Base-by-base conservation (phyloP, 2,113 vertebrate genomes). In the Pholis gunnellus region DNA sequence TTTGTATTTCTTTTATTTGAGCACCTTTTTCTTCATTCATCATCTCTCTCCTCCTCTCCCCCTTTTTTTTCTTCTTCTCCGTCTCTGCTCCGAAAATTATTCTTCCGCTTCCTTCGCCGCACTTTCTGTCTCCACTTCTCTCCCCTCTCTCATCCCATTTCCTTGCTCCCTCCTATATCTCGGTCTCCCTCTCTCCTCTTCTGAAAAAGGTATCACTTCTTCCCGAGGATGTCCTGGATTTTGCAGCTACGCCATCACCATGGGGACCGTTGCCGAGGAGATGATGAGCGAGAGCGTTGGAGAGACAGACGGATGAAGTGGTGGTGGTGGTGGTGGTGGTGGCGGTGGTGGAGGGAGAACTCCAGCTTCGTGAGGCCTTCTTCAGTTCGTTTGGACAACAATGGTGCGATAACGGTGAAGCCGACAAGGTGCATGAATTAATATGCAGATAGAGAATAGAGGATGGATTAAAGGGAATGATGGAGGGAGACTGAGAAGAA, bases 141-240 rank as follows among this genome's bases (percentile, higher is more conserved):
- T 38, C 25, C 38, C 13, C 27, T 48, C 46, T 27, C 22, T 86
- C 79, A 59, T 67, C 59, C 56, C 70, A 54, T 65, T 70, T 68
- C 56, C 57, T 42, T 18, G 7, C 48, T 46, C 31, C 20, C 44
- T 50, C 88, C 66, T 27, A 0, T 18, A 72, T 81, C 72, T 85
- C 7, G 4, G 34, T n/a, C 29, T 85, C 69, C n/a, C 65, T 78
- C 80, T 83, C 72, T 75, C 82, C 75, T 75, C 78, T 42, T 72
- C 81, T 86, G 84, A 89, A 91, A 64, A 94, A 91, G 82, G 91
- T 89, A 93, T 93, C 91, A 92, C 91, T 85, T 94, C 87, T 91
- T 92, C 89, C 94, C 91, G 94, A 95, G 93, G 90, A 93, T 95
- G 93, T 94, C 93, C 94, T 95, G 93, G 86, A 93, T 95, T 94